phyloP scores from a whole-genome alignment of 2,888 invertebrate species.

The Stenichneumon culpator region DNA sequence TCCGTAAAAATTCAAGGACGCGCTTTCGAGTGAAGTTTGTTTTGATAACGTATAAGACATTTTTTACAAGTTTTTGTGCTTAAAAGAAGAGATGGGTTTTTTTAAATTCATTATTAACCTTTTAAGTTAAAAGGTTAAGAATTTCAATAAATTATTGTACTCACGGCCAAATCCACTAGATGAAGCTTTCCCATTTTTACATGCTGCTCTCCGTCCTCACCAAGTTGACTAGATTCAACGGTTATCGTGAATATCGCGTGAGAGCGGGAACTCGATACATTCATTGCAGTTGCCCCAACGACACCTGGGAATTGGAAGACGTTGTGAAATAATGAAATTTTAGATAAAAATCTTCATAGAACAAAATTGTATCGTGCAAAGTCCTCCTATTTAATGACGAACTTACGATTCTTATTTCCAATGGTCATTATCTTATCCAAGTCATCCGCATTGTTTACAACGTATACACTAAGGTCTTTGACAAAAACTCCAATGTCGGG shows the following conservation, averaged over 20 bases:
- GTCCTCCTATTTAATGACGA: background rate
- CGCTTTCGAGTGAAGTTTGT: too few relatives aligned
- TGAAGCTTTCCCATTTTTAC: conserved; percentile 98
- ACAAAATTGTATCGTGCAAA: background rate
- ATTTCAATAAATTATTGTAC: too few relatives aligned
- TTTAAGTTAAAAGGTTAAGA: too few relatives aligned
- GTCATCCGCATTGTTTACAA: conserved; percentile 98
- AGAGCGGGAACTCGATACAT: conserved; percentile 97
- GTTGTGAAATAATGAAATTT: background rate
- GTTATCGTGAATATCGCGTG: conserved; percentile 99
- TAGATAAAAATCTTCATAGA: background rate
- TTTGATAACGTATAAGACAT: too few relatives aligned
- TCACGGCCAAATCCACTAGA: conserved; percentile 97
- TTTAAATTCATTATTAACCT: too few relatives aligned
- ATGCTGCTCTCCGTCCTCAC: conserved; percentile 93
- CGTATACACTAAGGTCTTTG: conserved; percentile 98
- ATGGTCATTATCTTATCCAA: conserved; percentile 97
- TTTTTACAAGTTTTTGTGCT: background rate
- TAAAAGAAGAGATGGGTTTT: too few relatives aligned
- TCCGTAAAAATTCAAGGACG: too few relatives aligned
- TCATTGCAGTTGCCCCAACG: conserved; percentile 98
- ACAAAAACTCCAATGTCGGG: conserved; percentile 99
- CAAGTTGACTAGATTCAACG: conserved; percentile 96
- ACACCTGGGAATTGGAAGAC: conserved; percentile 85
- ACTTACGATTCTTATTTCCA: conserved; percentile 97